Base-by-base conservation (phyloP, 2,113 vertebrate species). In the Rutilus rutilus region DNA sequence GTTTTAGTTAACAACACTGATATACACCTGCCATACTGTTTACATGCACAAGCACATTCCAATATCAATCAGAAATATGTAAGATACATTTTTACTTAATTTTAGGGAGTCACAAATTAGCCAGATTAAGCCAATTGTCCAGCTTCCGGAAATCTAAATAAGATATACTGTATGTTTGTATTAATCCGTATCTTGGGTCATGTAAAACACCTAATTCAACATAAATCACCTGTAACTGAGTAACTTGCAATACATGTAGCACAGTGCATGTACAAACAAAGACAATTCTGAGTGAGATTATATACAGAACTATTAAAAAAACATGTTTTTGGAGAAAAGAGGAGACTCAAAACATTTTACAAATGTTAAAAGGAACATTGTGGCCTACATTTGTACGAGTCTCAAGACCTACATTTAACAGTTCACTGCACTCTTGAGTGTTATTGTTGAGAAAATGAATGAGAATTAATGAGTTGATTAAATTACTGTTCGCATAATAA, bases 401-500 rank as follows among this genome's bases (percentile, higher is more conserved):
- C n/a, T 50, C 71, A 15, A 50, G 42, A 17, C 42, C 71, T 47
- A 50, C 42, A 75, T 75, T 75, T 75, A 5, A 27, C n/a, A 75
- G 17, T 75, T 75, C 71, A 75, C 17, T 6, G 21, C n/a, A 0
- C 6, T 74, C n/a, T 47, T 47, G 39, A 47, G 71, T 9, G 71
- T 36, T 47, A 50, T 75, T 75, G 42, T 75, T 74, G 39, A 75
- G n/a, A 7, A 75, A 25, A 75, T 75, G n/a, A 75, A 50, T 50
- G 42, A 50, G 42, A 75, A 75, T 75, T 17, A 75, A 75, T 75
- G 71, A 75, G 71, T 42, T 75, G 71, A 50, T 50, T 75, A 75
- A 75, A 47, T 75, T 75, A 75, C 23, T 17, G 39, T 27, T 75
- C 1, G 0, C 71, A 47, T 75, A 47, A 50, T 73, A 45, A n/a